Conservation (phyloP, 2,797 vertebrate genomes). For the Chiropotes sagulatus region DNA sequence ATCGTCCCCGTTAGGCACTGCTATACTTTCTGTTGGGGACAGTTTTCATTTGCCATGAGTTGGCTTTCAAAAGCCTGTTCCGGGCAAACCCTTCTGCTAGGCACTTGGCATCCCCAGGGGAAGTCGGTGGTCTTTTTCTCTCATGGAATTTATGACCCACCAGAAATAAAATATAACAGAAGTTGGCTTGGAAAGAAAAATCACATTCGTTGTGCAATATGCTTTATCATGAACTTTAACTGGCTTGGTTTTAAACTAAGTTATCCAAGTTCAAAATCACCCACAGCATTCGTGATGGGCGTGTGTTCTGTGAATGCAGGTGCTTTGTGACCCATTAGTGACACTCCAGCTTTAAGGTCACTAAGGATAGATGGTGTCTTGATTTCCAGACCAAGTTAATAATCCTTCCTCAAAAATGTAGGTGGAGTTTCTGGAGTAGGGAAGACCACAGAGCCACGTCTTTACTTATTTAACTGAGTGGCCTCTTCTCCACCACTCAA, state of each 20-base stretch:
- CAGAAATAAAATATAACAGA: neutral
- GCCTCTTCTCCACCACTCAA: neutral
- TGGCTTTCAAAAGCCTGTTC: neutral
- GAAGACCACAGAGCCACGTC: accelerated
- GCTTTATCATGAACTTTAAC: neutral
- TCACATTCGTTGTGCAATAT: accelerated
- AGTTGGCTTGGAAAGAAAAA: neutral
- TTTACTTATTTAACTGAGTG: neutral
- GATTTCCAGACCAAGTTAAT: neutral
- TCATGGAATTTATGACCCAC: accelerated
- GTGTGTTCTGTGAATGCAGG: neutral
- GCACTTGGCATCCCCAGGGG: accelerated
- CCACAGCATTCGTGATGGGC: neutral
- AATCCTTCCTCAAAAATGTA: neutral
- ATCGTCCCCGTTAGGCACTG: accelerated
- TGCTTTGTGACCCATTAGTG: neutral
- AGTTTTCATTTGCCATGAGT: neutral
- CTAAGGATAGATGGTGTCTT: neutral
- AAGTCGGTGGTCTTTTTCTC: accelerated
- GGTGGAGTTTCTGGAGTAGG: neutral
- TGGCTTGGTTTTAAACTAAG: neutral
- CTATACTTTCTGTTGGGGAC: neutral
- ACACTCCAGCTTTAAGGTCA: neutral
- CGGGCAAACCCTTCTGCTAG: neutral
- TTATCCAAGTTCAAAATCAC: neutral